Base-by-base conservation (phyloP, 2,797 vertebrate genomes). In the Molothrus aeneus region DNA sequence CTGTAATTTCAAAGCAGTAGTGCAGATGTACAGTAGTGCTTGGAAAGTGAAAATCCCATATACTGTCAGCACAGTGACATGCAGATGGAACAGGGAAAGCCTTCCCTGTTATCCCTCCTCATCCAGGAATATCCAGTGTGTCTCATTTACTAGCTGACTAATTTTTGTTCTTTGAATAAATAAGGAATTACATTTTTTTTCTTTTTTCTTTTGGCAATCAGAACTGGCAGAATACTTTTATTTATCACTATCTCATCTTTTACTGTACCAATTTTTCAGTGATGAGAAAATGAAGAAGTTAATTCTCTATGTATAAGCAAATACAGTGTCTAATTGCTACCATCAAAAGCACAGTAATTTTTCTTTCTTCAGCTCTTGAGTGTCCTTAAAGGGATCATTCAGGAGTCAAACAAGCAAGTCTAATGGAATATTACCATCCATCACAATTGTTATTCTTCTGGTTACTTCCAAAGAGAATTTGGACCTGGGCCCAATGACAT, bases 391-490 rank as follows among this genome's bases (percentile, higher is more conserved):
- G 71, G 63, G 56, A 92, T 97, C 90, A 61, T 95, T 96, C 92
- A 93, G 78, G 88, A 95, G 70, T 90, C 83, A 90, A 70, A 95
- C 88, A 95, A 95, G 92, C 38, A 64, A 93, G 64, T 96, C 94
- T 96, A 97, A 94, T 95, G 91, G 83, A 71, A 43, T 77, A 92
- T 95, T 94, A 80, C 68, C 65, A 86, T 95, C 80, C 71, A 84
- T 95, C 92, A 93, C 64, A 66, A 83, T 95, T 90, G 94, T 95
- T 95, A 82, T 92, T 95, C 95, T 95, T 92, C 80, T 93, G 54
- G 91, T 92, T 94, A 82, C 78, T 95, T 95, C 56, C 74, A 89
- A 0, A 50, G 78, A 90, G 86, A 81, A 87, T 70, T 95, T 95
- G 94, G 88, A 94, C 42, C 26, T 60, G 79, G 68, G 78, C 92